Conservation (phyloP, 2,797 vertebrate genomes). For the Sarcoramphus papa region DNA sequence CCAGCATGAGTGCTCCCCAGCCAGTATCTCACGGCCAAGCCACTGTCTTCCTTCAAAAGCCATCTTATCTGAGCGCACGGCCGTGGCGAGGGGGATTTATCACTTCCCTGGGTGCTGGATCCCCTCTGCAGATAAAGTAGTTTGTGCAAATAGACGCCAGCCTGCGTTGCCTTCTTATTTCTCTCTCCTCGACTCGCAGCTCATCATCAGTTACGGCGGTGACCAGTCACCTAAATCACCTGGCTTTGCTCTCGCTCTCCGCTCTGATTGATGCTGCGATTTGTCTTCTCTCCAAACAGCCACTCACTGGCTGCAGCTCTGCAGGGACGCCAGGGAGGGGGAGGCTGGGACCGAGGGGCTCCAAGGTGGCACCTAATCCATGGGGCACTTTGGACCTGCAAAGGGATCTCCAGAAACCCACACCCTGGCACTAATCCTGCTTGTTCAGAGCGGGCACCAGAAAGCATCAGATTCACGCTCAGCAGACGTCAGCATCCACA, state of each 20-base stretch:
- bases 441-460: neutral
- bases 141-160: slow-evolving; percentile 7
- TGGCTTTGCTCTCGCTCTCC: neutral
- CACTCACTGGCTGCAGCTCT: neutral
- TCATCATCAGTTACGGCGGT: slow-evolving; percentile 17
- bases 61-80: neutral
- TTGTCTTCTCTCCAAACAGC: neutral
- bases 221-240: slow-evolving; percentile 35
- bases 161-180: neutral
- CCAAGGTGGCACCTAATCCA: neutral
- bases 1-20: neutral
- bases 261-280: neutral
- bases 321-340: neutral
- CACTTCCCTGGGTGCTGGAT: neutral
- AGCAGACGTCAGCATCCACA: neutral
- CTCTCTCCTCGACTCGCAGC: neutral
- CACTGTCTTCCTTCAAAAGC: neutral
- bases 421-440: neutral
- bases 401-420: neutral
- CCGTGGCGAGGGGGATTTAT: neutral
- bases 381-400: rapidly evolving
- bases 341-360: neutral
- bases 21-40: neutral
- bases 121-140: neutral
- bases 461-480: neutral